These are phyloP conservation scores for Mastacembelus armatus DNA, from an alignment of 2,797 vertebrate species.

Conservation along the genomic window DNA sequence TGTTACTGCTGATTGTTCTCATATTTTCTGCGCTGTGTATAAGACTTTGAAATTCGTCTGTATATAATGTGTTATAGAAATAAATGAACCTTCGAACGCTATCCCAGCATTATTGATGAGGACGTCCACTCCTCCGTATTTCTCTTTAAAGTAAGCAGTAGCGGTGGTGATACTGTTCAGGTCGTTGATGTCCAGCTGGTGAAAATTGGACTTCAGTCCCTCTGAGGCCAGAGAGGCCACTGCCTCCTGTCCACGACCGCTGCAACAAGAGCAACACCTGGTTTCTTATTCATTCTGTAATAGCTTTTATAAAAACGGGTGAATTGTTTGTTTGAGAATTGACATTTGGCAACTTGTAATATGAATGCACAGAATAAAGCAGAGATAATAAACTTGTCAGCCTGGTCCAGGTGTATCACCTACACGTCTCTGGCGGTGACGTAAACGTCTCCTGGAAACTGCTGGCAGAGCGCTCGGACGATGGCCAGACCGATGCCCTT, in stretches of 20 bases:
- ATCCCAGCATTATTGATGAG: slow-evolving; percentile 94
- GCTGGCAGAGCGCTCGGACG: slow-evolving; percentile 84
- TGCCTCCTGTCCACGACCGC: slow-evolving; percentile 79
- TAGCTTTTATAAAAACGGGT: no score
- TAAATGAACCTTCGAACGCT: slow-evolving; percentile 89
- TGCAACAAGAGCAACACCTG: slow-evolving; percentile 6
- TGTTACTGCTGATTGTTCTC: no score
- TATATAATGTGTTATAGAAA: no score
- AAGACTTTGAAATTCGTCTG: no score
- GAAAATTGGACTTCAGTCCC: slow-evolving; percentile 84
- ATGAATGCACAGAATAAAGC: no score
- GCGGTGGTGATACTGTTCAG: slow-evolving; percentile 83
- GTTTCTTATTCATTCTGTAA: not conserved
- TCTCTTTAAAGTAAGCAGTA: slow-evolving; percentile 82
- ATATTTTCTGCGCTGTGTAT: no score
- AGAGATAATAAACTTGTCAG: no score
- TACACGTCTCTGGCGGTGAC: slow-evolving; percentile 86
- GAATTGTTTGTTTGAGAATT: no score
- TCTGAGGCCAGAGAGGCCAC: slow-evolving; percentile 84
- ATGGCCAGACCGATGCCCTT: slow-evolving; percentile 91
- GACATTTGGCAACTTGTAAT: no score
- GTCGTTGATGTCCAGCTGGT: slow-evolving; percentile 91
- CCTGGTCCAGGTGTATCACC: slow-evolving; percentile 14
- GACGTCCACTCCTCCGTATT: slow-evolving; percentile 88
- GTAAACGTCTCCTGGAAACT: slow-evolving; percentile 87